These are phyloP conservation scores for Aphelocoma californica DNA, from an alignment of 2,797 vertebrate species.

Conservation along the genomic window DNA sequence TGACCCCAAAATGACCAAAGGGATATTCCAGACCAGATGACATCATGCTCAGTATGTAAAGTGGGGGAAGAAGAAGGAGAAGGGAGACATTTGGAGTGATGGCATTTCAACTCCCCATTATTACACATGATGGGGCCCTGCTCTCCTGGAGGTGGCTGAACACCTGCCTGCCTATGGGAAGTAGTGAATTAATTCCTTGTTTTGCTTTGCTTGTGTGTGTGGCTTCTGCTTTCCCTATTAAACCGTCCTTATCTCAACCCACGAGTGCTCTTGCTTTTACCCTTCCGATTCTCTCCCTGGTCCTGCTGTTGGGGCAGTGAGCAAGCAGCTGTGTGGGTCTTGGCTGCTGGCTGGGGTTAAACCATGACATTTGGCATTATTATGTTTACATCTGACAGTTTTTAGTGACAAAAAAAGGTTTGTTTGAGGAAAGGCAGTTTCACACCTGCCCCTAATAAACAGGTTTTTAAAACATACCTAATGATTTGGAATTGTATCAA, in stretches of 20 bases:
- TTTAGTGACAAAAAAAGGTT: neutral
- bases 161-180: neutral
- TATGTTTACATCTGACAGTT: neutral
- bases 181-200: neutral
- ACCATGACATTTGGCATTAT: neutral
- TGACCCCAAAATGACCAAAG: neutral
- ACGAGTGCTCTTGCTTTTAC: neutral
- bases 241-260: neutral
- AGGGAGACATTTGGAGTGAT: neutral
- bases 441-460: neutral
- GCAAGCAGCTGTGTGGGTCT: neutral
- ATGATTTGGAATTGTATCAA: neutral
- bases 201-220: neutral
- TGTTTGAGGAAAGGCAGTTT: neutral
- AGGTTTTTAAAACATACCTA: neutral
- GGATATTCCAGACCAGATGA: neutral
- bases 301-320: neutral
- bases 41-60: neutral
- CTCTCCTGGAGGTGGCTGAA: neutral
- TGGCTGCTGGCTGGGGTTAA: neutral
- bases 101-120: rapidly evolving
- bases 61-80: neutral
- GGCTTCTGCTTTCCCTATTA: neutral
- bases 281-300: rapidly evolving
- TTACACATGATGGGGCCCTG: neutral